phyloP scores from a whole-genome alignment of 2,888 invertebrate genomes.

The Ptychoptera contaminata region DNA sequence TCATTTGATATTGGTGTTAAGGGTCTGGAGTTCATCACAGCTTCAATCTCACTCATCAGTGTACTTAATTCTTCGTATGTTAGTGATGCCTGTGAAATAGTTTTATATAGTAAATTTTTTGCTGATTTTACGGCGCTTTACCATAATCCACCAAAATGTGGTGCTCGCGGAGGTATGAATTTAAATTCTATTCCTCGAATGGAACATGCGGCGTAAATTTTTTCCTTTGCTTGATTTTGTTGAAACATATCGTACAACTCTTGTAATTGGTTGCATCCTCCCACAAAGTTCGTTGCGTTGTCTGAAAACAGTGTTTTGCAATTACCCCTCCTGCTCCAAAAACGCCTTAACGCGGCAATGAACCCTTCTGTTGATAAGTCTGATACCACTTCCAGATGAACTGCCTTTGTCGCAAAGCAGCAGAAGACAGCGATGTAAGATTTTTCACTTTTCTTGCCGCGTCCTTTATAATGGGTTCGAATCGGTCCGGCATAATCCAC shows the following conservation, averaged over 20 bases:
- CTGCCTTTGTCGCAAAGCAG: constrained; percentile 8
- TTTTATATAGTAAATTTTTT: constrained; percentile 15
- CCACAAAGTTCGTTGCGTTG: neutral
- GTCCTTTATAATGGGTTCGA: too few species aligned
- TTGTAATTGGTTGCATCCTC: neutral
- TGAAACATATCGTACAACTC: neutral
- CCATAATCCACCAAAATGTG: constrained; percentile 19
- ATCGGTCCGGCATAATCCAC: too few species aligned
- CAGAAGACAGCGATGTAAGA: constrained; percentile 1
- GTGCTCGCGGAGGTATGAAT: constrained; percentile 17
- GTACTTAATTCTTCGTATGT: constrained; percentile 16
- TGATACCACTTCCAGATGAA: constrained; percentile 10
- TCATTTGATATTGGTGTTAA: constrained; percentile 9
- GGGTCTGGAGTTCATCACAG: constrained; percentile 15
- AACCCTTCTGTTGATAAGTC: constrained; percentile 1
- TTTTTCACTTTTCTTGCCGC: neutral
- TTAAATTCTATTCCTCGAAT: constrained; percentile 12
- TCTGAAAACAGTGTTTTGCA: constrained; percentile 2
- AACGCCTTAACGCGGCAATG: constrained; percentile 1
- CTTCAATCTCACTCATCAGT: constrained; percentile 13
- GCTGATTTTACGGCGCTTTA: constrained; percentile 17
- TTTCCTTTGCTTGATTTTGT: neutral
- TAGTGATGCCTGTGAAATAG: constrained; percentile 11
- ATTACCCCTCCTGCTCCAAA: neutral
- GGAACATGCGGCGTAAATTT: too few species aligned